Evolutionary conservation across 2,113 vertebrate genomes (phyloP).

Genomic region (Rhynchomys soricoides): DNA sequence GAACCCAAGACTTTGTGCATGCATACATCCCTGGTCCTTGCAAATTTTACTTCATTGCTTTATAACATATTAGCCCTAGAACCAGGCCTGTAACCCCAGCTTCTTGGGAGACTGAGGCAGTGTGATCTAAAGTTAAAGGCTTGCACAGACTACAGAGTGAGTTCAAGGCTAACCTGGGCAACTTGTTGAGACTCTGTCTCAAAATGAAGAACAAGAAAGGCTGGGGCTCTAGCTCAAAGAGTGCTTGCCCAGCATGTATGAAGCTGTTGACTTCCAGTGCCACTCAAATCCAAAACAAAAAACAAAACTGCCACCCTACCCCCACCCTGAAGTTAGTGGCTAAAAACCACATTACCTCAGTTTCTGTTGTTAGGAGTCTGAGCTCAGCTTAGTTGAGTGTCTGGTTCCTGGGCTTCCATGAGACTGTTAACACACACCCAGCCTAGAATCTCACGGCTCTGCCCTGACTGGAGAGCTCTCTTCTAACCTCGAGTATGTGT

Average conservation of each 20-base stretch:
- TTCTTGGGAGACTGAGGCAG: neutral
- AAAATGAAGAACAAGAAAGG: neutral
- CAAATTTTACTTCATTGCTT: neutral
- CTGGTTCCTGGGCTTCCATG: neutral
- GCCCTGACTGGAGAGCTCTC: neutral
- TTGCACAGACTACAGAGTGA: neutral
- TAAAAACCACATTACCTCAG: neutral
- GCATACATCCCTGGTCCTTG: too few species aligned
- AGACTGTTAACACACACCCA: neutral
- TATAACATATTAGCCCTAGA: neutral
- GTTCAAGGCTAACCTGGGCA: neutral
- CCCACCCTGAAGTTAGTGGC: neutral
- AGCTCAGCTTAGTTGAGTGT: neutral
- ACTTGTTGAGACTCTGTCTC: neutral
- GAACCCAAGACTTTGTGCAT: neutral
- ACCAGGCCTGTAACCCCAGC: neutral
- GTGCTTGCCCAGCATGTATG: too few species aligned
- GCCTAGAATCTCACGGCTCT: neutral
- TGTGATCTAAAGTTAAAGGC: neutral
- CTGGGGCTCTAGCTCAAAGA: neutral
- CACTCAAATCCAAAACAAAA: neutral
- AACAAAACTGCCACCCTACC: neutral
- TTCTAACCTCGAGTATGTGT: neutral
- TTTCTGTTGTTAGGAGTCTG: neutral
- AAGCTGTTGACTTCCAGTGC: neutral